Conservation (phyloP, 1,140 invertebrate species). For the Drosophila parvula region DNA sequence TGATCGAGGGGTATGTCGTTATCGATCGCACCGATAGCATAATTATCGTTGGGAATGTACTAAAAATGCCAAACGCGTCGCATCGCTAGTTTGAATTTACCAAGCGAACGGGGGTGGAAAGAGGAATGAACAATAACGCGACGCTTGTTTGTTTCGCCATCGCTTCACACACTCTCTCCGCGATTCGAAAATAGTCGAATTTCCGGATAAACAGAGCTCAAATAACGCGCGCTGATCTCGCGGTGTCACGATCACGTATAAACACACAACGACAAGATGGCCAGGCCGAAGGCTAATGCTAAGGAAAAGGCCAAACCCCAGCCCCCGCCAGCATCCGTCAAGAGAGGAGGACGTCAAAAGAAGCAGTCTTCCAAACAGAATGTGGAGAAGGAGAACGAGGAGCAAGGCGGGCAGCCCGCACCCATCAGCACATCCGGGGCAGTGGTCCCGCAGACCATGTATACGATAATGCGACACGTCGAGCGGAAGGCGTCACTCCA, state of each 20-base stretch:
- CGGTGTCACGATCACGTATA: neutral
- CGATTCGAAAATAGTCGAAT: slow-evolving; percentile 34
- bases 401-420: neutral
- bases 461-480: slow-evolving; percentile 86
- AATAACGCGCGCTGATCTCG: slow-evolving; percentile 9
- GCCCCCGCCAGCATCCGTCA: slow-evolving; percentile 7
- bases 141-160: slow-evolving; percentile 62
- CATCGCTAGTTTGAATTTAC: slow-evolving; percentile 38
- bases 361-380: slow-evolving; percentile 26
- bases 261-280: slow-evolving; percentile 30
- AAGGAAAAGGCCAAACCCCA: slow-evolving; percentile 13
- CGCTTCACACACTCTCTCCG: slow-evolving; percentile 17
- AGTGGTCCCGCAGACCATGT: slow-evolving; percentile 48
- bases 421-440: neutral
- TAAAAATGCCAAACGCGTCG: slow-evolving; percentile 29
- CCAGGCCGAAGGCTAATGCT: slow-evolving; percentile 28
- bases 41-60: slow-evolving; percentile 17
- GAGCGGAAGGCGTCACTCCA: slow-evolving; percentile 87
- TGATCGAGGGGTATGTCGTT: neutral
- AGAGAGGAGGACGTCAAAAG: slow-evolving; percentile 1
- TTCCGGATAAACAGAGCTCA: slow-evolving; percentile 1
- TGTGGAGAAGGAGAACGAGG: slow-evolving; percentile 54
- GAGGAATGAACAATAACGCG: slow-evolving; percentile 54
- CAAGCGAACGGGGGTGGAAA: slow-evolving; percentile 66
- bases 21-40: slow-evolving; percentile 20